Conservation (phyloP, 2,888 invertebrate species). For the Bellardia pandia region DNA sequence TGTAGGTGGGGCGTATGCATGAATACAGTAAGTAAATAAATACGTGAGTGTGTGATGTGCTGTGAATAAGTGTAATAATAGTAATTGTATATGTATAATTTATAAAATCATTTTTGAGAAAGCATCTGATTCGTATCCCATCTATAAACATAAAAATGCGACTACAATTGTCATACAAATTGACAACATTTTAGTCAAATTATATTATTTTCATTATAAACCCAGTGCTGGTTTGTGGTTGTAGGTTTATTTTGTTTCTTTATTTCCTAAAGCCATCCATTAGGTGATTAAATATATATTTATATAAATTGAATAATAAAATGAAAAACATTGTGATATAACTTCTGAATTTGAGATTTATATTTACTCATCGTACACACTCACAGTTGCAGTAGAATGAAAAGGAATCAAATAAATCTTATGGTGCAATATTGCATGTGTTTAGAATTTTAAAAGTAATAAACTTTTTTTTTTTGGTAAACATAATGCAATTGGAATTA, state of each 20-base stretch:
- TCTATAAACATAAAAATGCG: slow-evolving; percentile 22
- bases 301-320: slow-evolving; percentile 41
- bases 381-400: not conserved
- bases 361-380: not conserved
- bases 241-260: not conserved
- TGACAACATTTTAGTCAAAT: slow-evolving; percentile 52
- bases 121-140: not conserved
- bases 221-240: not conserved
- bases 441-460: slow-evolving; percentile 2
- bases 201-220: slow-evolving; percentile 44
- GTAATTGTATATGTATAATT: slow-evolving; percentile 41
- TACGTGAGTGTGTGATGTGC: slow-evolving; percentile 4
- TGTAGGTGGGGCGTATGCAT: not conserved
- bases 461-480: not conserved
- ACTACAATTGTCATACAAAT: slow-evolving; percentile 45
- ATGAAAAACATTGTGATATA: slow-evolving; percentile 9
- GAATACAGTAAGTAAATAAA: not conserved
- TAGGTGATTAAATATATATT: slow-evolving; percentile 56
- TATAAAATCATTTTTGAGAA: slow-evolving; percentile 22
- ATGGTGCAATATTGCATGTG: not conserved
- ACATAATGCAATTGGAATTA: not conserved
- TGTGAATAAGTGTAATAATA: slow-evolving; percentile 31
- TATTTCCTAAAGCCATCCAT: slow-evolving; percentile 47
- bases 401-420: not conserved
- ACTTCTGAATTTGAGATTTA: slow-evolving; percentile 15